phyloP scores from a whole-genome alignment of 2,113 vertebrate genomes.

The Eubucco bourcierii region DNA sequence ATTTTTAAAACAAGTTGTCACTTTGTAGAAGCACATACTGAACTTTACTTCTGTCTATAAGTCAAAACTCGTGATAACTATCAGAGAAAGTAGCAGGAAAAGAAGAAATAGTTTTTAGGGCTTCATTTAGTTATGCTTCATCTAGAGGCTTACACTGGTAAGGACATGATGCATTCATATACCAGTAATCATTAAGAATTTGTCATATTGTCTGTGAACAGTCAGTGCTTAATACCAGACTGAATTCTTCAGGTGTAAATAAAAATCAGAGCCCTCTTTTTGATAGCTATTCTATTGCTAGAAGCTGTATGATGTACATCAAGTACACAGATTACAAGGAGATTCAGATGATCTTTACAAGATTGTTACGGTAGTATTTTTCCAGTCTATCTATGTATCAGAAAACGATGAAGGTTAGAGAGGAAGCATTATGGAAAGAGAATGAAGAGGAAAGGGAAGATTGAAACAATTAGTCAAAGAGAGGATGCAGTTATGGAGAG shows the following conservation, averaged over 20 bases:
- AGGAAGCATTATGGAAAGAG: background rate
- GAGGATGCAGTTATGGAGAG: background rate
- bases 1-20: background rate
- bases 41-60: background rate
- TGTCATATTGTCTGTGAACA: background rate
- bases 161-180: background rate
- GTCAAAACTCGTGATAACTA: background rate
- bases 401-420: background rate
- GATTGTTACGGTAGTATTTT: background rate
- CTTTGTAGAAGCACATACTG: background rate
- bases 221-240: background rate
- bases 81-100: background rate
- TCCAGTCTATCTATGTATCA: background rate
- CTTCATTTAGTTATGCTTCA: background rate
- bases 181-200: background rate
- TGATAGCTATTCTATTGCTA: conserved; percentile 28
- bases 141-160: background rate
- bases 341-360: background rate
- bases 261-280: conserved; percentile 28
- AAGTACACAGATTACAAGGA: background rate
- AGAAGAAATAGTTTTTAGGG: background rate
- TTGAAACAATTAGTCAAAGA: background rate
- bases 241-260: background rate
- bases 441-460: background rate
- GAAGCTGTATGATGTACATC: background rate